A percentile compares a stretch with the other conserved stretches of the same genome.
These are phyloP conservation scores for Cryptomyrus ogoouensis DNA, from an alignment of 2,113 vertebrate genomes.

Conservation along the genomic window DNA sequence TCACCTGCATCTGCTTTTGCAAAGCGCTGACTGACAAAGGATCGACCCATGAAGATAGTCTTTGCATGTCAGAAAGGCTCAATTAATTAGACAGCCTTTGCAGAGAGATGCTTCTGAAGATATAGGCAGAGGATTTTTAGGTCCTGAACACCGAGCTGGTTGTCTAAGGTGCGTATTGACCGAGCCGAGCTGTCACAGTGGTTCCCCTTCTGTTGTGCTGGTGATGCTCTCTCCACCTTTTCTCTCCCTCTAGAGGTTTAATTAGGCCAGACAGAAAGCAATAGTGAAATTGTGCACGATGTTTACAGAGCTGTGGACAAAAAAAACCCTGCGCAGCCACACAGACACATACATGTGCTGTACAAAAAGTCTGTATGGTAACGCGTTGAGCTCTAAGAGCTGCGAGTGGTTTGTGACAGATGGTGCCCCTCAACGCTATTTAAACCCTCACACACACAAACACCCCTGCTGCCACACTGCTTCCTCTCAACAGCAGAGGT, in stretches of 20 bases:
- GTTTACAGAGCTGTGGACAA: not conserved
- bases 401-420: not conserved
- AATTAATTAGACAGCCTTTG: conserved; percentile 65
- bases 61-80: not conserved
- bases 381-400: not conserved
- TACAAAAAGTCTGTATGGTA: not conserved
- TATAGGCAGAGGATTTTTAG: conserved; percentile 26
- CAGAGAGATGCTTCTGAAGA: conserved; percentile 20
- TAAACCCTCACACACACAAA: not conserved
- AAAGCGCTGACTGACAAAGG: not conserved
- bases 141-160: conserved; percentile 27
- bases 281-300: not conserved
- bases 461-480: not conserved
- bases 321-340: not conserved
- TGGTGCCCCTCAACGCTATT: not conserved
- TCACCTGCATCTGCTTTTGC: not conserved
- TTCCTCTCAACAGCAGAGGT: not conserved
- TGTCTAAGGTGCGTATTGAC: not conserved
- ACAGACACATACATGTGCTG: not conserved
- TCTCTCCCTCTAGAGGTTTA: not conserved
- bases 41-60: not conserved
- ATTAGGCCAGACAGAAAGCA: not conserved
- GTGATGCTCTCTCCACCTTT: not conserved
- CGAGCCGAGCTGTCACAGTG: conserved; percentile 17
- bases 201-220: not conserved